Base-by-base conservation (phyloP, 2,113 vertebrate genomes). In the Micromys minutus region DNA sequence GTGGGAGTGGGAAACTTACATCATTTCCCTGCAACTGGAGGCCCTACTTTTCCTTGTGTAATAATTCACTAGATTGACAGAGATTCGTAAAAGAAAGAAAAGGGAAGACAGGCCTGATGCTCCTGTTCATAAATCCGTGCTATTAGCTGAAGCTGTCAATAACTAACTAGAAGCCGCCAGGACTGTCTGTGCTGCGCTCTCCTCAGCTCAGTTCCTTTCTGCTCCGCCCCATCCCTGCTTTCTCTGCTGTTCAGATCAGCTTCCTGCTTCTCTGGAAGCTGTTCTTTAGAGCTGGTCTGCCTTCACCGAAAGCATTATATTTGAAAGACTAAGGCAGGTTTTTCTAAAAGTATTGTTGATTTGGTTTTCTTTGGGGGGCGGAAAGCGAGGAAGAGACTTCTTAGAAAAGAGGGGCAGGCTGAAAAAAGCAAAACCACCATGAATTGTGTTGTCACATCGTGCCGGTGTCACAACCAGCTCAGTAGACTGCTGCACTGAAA, bases 251-350 rank as follows among this genome's bases (percentile, higher is more conserved):
- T 98, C 98, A 98, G 97, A 97, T 97, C 98, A 98, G 98, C 98
- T 98, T 98, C 98, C 98, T 98, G 98, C 98, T 97, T 97, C 94
- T 97, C 98, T 88, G 96, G 97, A 97, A 98, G 96, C 96, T 97
- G 63, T 94, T 93, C 96, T 97, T 75, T 8, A 50, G 83, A 81
- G 93, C 97, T 90, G 89, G 39, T 96, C n/a, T 96, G 97, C 97
- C 97, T 97, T 97, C 97, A 91, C 96, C 50, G 95, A 97, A 96
- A 97, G 92, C 97, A 97, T 97, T 98, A 75, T 97, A 98, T 97
- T 93, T 97, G 39, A 92, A 97, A 92, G 75, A 96, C 95, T 36
- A 97, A 97, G 95, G 96, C 94, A 86, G 11, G 57, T 95, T 95
- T 89, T 87, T 88, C n/a, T 94, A 10, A 88, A 84, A 97, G 67